Percentiles rank a stretch among this genome's conserved stretches.
These are phyloP conservation scores for Ruditapes philippinarum DNA, from an alignment of 1,140 invertebrate genomes.

Conservation along the genomic window DNA sequence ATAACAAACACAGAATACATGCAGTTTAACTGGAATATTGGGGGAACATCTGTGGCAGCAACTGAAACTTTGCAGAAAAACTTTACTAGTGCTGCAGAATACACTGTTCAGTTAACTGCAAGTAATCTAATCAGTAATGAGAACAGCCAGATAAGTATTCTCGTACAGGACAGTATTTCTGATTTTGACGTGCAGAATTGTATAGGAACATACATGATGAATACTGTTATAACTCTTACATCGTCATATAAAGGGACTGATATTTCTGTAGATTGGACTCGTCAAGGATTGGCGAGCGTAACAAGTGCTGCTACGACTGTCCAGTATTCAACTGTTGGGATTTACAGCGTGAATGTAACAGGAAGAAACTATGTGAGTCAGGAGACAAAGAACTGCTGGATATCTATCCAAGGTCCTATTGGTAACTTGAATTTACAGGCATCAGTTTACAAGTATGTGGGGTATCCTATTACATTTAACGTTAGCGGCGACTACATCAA, in stretches of 20 bases:
- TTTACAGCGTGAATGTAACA: conserved; percentile 71
- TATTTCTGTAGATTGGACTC: conserved; percentile 65
- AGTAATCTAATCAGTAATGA: conserved; percentile 71
- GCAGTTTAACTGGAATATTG: conserved; percentile 68
- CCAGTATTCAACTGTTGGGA: conserved; percentile 53
- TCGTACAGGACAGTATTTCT: conserved; percentile 70
- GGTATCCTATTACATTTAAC: conserved; percentile 70
- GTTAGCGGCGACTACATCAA: conserved; percentile 68
- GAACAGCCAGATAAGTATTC: conserved; percentile 34
- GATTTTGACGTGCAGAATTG: conserved; percentile 65
- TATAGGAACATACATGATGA: conserved; percentile 56
- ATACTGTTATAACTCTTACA: conserved; percentile 51
- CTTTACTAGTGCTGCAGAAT: conserved; percentile 56
- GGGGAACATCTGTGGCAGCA: neutral
- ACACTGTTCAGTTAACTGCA: conserved; percentile 68
- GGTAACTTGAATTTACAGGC: conserved; percentile 42
- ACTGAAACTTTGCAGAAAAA: neutral
- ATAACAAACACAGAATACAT: conserved; percentile 49
- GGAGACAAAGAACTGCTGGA: conserved; percentile 31
- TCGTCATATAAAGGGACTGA: conserved; percentile 69
- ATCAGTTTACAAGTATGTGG: conserved; percentile 63
- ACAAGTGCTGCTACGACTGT: conserved; percentile 23
- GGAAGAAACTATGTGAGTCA: conserved; percentile 71
- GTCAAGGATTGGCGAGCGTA: neutral
- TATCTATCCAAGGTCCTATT: conserved; percentile 69